Percentiles rank a stretch among this genome's conserved stretches.
These are phyloP conservation scores for Lutraria lutraria DNA, from an alignment of 2,888 invertebrate genomes.

Conservation along the genomic window DNA sequence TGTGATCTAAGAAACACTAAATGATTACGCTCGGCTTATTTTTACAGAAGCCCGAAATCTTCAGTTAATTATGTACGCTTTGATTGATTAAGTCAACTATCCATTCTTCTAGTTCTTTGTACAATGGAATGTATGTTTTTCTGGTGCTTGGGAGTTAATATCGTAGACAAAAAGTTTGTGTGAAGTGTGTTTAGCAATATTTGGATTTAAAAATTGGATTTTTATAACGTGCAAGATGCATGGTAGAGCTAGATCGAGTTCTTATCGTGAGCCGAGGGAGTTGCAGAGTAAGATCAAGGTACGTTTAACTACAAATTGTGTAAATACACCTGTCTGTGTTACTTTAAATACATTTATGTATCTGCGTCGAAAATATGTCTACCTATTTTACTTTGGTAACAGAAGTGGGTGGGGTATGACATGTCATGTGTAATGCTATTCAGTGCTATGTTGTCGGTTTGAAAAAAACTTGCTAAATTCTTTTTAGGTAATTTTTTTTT, in stretches of 20 bases:
- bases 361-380: background rate
- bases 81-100: background rate
- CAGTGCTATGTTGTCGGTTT: no score
- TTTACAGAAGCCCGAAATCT: background rate
- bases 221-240: constrained; percentile 17
- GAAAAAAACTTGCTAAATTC: no score
- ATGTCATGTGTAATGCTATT: no score
- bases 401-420: background rate
- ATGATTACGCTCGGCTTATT: background rate
- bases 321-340: background rate
- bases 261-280: constrained; percentile 60
- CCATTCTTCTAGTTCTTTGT: background rate
- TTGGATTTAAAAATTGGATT: constrained; percentile 19
- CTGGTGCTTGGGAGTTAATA: background rate
- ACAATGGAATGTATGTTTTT: background rate
- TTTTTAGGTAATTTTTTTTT: no score
- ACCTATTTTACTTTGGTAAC: background rate
- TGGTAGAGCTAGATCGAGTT: constrained; percentile 51
- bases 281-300: constrained; percentile 62
- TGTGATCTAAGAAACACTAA: background rate
- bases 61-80: background rate
- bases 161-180: background rate
- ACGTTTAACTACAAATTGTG: background rate
- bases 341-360: background rate
- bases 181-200: background rate